Base-by-base conservation (phyloP, 1,140 invertebrate genomes). In the Coelopa frigida region DNA sequence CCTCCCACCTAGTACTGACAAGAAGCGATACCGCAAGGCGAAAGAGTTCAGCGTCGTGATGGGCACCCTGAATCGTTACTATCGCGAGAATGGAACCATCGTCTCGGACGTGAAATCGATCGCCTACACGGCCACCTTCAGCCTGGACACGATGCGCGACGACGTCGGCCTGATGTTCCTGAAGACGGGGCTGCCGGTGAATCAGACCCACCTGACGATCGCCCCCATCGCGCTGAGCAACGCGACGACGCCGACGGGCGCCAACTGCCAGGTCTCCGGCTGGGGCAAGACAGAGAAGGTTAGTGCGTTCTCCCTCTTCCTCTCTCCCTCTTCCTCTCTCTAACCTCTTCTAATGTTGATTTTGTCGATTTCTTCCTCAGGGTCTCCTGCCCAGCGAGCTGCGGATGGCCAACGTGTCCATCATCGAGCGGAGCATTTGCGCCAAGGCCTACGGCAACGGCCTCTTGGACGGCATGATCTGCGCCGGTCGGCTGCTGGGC, bases 121-220 rank as follows among this genome's bases (percentile, higher is more conserved):
- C 22, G 57, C 63, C 8, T 67, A 66, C 27, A 67, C 63, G 63
- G 55, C 63, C 35, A 63, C 60, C 32, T 67, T 67, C 20, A 61
- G 49, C 27, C 51, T 59, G 46, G 58, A 64, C 36, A 63, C 46
- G 12, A 68, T 68, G 64, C 57, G 57, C 4, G 62, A 68, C 37
- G 64, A 68, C 48, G 55, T 68, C 26, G 64, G 57, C 5, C 38
- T 68, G 1, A 59, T 68, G 29, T 64, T 68, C 24, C 40, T 68
- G 1, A 47, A 51, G 21, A 41, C 18, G 0, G 52, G 48, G 0
- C 27, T 51, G 24, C 17, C 51, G 1, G n/a, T 20, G 1, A 54
- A 50, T 22, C 20, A 35, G 17, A 50, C 26, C 2, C 52, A 57
- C 8, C 38, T 54, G 6, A 54, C 45, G 2, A 46, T 68, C 4